Evolutionary conservation across 2,113 vertebrate species (phyloP), one percentile per base, ranked within the genome.

Genomic region (Mastomys coucha): DNA sequence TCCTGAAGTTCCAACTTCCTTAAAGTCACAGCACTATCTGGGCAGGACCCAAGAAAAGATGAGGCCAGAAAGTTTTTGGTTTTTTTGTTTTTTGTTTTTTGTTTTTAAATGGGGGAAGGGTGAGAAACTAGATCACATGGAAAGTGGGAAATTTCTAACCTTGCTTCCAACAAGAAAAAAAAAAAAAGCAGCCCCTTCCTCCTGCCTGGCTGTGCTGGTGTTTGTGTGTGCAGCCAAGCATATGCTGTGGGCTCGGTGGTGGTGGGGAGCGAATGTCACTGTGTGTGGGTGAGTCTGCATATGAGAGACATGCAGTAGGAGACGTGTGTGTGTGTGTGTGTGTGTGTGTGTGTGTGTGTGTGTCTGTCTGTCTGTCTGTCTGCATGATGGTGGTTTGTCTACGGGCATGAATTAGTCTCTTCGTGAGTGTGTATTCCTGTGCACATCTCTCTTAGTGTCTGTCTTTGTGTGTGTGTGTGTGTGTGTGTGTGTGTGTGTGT

Each of bases 11-110:
- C 70, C 93, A 84, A 67, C 94, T 97, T 96, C 92, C 95, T 98
- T 98, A 98, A 98, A 98, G 97, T 95, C 91, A 96, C 96, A 97
- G 97, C 53, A 81, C 97, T 36, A 65, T 88, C 97, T 93, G 96
- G 94, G 93, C 53, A 75, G 24, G 80, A 92, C 78, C 92, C 94
- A 95, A 94, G 72, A 95, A 88, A 70, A 70, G 75, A 95, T 56
- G 85, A 49, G 72, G 94, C 90, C 53, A 26, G 92, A 75, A 78
- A 65, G 51, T 9, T n/a, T 60, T 60, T 22, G 20, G 14, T 24
- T 24, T 63, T 63, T 63, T 63, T 63, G 19, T 63, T 63, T 67
- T 67, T 85, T 76, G 14, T 2, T 9, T 84, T 63, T 49, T 9
- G 36, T 53, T 53, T 53, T 80, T 36, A 20, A 49, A 31, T 22